phyloP scores from a whole-genome alignment of 2,113 vertebrate species.

The Felis chaus region DNA sequence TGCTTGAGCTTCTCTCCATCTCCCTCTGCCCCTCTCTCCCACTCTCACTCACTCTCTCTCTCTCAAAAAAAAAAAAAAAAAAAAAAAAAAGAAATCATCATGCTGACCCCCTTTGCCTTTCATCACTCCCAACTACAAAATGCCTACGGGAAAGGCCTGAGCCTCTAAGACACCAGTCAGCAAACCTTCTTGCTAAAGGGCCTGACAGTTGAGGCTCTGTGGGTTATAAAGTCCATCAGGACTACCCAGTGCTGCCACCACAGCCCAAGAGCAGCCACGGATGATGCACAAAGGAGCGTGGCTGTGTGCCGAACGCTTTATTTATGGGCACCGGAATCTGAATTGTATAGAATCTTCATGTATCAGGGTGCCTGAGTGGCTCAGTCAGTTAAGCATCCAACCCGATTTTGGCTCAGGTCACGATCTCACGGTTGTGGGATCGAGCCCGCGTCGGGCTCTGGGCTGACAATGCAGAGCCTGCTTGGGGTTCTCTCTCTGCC shows the following conservation, averaged over 20 bases:
- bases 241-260: not conserved
- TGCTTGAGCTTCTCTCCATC: too few relatives aligned
- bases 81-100: not conserved
- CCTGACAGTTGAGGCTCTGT: not conserved
- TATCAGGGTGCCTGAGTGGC: too few relatives aligned
- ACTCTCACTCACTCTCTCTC: too few relatives aligned
- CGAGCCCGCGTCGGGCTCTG: too few relatives aligned
- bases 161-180: not conserved
- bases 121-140: not conserved
- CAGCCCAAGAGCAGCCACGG: not conserved
- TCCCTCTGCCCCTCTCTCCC: too few relatives aligned
- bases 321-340: not conserved
- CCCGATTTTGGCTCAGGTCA: too few relatives aligned
- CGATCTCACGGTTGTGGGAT: too few relatives aligned
- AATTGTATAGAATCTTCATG: not conserved
- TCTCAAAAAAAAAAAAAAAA: too few relatives aligned
- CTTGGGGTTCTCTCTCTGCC: too few relatives aligned
- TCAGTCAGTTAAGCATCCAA: too few relatives aligned
- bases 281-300: fast-evolving
- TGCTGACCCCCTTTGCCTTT: fast-evolving
- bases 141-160: not conserved
- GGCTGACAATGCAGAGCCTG: too few relatives aligned
- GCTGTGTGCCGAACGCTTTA: fast-evolving
- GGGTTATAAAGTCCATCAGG: not conserved
- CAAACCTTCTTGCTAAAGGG: not conserved